phyloP scores from a whole-genome alignment of 1,140 invertebrate species.

The Formica exsecta region DNA sequence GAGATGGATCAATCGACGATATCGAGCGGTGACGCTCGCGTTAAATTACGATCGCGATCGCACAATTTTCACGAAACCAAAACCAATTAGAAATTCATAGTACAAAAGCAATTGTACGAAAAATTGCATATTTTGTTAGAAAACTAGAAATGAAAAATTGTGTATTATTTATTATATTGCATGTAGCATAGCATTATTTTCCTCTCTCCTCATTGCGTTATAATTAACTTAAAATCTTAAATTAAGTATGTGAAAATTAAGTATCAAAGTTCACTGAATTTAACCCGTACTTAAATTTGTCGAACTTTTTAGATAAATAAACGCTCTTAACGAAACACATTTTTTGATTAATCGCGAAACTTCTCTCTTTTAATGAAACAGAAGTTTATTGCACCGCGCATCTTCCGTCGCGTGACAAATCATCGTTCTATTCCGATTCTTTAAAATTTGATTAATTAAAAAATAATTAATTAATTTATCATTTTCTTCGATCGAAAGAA shows the following conservation, averaged over 20 bases:
- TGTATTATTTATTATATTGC: not conserved
- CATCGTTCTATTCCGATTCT: not conserved
- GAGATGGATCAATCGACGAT: slow-evolving; percentile 57
- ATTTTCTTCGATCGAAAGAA: not conserved
- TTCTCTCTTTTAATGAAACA: not conserved
- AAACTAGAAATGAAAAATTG: slow-evolving; percentile 13
- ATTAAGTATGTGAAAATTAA: not conserved
- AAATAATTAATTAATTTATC: not conserved
- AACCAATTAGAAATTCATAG: slow-evolving; percentile 22
- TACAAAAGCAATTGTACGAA: not conserved
- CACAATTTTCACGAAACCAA: slow-evolving; percentile 33
- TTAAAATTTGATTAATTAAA: not conserved
- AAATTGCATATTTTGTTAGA: not conserved
- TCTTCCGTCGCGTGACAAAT: not conserved
- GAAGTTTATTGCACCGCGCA: not conserved
- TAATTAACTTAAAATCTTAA: not conserved
- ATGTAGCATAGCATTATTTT: not conserved
- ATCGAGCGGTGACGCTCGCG: slow-evolving; percentile 2
- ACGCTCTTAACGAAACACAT: not conserved
- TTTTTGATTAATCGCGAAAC: not conserved
- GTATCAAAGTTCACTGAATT: slow-evolving; percentile 3
- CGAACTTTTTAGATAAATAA: slow-evolving; percentile 22
- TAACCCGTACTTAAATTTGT: not conserved
- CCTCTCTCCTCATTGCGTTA: not conserved
- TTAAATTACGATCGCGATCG: slow-evolving; percentile 43